These are phyloP conservation scores for Agrotis ipsilon DNA, from an alignment of 2,888 invertebrate species.

Conservation along the genomic window DNA sequence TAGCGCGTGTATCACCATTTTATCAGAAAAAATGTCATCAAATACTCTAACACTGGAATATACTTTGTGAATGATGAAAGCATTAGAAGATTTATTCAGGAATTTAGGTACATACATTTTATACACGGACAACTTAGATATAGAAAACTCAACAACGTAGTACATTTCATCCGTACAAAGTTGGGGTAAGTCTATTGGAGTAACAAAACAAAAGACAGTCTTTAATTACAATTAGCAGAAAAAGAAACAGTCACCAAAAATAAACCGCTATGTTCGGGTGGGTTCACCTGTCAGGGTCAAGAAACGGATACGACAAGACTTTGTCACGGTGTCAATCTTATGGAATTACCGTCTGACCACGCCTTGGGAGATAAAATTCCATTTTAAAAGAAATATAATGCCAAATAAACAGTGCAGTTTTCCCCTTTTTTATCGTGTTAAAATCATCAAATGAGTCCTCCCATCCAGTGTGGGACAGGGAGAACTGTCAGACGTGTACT, in stretches of 20 bases:
- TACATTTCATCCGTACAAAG: not conserved
- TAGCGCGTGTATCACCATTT: no score
- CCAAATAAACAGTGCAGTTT: slow-evolving; percentile 27
- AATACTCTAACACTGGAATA: no score
- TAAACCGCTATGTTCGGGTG: slow-evolving; percentile 27
- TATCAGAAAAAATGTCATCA: no score
- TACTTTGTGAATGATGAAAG: no score
- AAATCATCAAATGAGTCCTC: no score
- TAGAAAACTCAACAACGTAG: not conserved
- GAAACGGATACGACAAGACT: slow-evolving; percentile 51
- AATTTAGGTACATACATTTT: no score
- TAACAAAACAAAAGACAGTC: not conserved
- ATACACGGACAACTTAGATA: no score
- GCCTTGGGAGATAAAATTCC: slow-evolving; percentile 19
- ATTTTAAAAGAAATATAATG: slow-evolving; percentile 45
- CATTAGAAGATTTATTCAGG: no score
- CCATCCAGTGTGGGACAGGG: no score
- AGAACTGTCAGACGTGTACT: no score
- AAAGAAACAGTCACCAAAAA: slow-evolving; percentile 25
- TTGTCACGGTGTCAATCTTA: slow-evolving; percentile 56
- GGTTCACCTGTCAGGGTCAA: slow-evolving; percentile 36
- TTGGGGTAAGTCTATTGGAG: not conserved
- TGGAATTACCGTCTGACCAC: slow-evolving; percentile 48
- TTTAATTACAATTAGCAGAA: slow-evolving; percentile 35
- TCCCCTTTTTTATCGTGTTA: no score